Evolutionary conservation across 2,113 vertebrate species (phyloP), one percentile per base, ranked within the genome.

Genomic region (Microtus richardsoni): DNA sequence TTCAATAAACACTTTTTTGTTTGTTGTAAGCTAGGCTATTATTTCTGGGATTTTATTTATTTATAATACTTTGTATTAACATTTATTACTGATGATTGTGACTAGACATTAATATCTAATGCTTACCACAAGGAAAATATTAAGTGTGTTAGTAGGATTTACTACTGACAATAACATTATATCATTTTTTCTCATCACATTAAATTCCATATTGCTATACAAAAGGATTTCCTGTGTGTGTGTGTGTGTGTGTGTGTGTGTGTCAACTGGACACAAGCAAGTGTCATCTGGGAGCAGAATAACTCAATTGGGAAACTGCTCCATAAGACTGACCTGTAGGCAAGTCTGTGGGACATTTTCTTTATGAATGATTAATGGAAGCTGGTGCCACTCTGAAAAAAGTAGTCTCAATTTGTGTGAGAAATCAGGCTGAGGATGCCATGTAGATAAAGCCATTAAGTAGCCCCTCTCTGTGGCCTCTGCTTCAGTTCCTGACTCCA

Each of bases 121-220:
- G 3, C 49, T 89, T 7, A 70, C 13, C 47, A 16, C 73, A 88
- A 88, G 47, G 13, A 80, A 93, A 44, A 4, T 82, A 74, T 85
- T 93, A 77, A 86, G 24, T 73, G 7, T 62, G 13, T 84, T 84
- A 90, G 66, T 93, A 92, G 78, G 52, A 77, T 78, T 93, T 41
- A 93, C 30, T 92, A 78, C 92, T 91, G 10, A 73, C 33, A 60
- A 77, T 93, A 60, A 93, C 60, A 73, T 94, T 87, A 90, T 62
- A 30, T 19, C 11, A 79, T 75, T 93, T 77, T 33, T 95, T 95
- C 60, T 89, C 13, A 58, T 88, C 91, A 44, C 22, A 70, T 78
- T 87, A 78, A 94, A 75, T 91, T 96, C 3, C 21, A 49, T 47
- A 94, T 78, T 95, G 58, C 71, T 58, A 90, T 87, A 39, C n/a